Evolutionary conservation across 2,113 vertebrate species (phyloP).

Genomic region (Ariopsis seemanni): DNA sequence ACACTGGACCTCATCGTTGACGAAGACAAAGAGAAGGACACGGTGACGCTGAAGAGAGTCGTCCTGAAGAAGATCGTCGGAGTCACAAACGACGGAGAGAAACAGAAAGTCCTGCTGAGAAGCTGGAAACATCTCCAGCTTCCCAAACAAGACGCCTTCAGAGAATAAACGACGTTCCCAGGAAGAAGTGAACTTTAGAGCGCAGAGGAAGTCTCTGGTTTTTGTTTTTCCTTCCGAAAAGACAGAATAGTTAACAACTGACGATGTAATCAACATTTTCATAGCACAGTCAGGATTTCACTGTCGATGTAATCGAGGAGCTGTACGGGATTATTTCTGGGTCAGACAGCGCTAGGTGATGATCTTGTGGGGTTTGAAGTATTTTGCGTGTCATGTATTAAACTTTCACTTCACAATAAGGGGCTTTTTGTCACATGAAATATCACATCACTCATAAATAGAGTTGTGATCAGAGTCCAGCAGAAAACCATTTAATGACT

Average conservation of each 20-base stretch:
- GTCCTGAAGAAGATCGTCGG: conserved; percentile 75
- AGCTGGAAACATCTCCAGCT: conserved; percentile 86
- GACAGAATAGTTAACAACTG: not conserved
- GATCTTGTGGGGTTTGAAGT: not conserved
- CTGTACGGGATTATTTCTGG: conserved; percentile 9
- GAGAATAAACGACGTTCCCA: conserved; percentile 57
- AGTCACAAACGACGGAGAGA: conserved; percentile 78
- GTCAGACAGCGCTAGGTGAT: not conserved
- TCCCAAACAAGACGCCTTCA: conserved; percentile 75
- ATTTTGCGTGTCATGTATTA: not conserved
- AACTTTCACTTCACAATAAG: not conserved
- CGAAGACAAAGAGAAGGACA: conserved; percentile 80
- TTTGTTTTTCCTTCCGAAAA: not conserved
- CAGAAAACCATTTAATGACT: not conserved
- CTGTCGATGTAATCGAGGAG: not conserved
- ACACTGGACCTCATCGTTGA: conserved; percentile 83
- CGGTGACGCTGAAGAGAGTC: conserved; percentile 83
- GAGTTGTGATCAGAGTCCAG: not conserved
- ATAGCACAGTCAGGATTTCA: not conserved
- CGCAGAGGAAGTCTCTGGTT: not conserved
- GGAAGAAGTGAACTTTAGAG: not conserved
- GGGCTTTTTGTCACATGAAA: not conserved
- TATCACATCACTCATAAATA: not conserved
- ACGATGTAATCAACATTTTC: not conserved
- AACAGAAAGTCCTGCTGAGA: conserved; percentile 81